phyloP scores from a whole-genome alignment of 1,140 invertebrate species.

The Ceratosolen fusciceps region DNA sequence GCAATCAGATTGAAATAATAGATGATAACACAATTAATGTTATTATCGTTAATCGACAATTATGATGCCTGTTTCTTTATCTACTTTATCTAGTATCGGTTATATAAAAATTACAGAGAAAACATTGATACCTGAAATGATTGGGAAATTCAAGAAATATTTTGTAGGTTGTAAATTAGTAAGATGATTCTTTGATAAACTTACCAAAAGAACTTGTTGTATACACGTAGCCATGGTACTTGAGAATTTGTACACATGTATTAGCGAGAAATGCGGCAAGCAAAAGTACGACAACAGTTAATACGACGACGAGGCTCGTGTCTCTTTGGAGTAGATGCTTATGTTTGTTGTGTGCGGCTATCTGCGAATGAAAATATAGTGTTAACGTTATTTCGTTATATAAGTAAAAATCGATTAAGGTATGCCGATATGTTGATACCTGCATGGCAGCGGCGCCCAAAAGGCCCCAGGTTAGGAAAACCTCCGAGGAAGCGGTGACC shows the following conservation, averaged over 20 bases:
- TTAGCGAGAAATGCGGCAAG: constrained; percentile 85
- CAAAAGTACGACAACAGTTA: constrained; percentile 83
- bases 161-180: not conserved
- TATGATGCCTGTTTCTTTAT: too few species aligned
- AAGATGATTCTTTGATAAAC: constrained; percentile 37
- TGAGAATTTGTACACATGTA: constrained; percentile 83
- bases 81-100: not conserved
- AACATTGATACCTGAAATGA: too few species aligned
- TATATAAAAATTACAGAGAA: not conserved
- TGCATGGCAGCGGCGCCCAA: constrained; percentile 89
- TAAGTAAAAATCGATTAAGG: not conserved
- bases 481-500: constrained; percentile 89
- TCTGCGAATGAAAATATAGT: constrained; percentile 59
- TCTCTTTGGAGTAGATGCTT: constrained; percentile 82
- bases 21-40: too few species aligned
- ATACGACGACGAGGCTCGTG: constrained; percentile 82
- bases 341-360: constrained; percentile 80
- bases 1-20: too few species aligned
- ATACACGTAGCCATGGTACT: constrained; percentile 80
- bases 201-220: constrained; percentile 89
- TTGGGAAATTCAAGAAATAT: not conserved
- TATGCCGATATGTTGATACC: constrained; percentile 60
- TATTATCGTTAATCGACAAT: too few species aligned
- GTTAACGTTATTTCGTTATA: too few species aligned
- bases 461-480: constrained; percentile 90